Percentiles rank a stretch among this genome's conserved stretches.
These are phyloP conservation scores for Echeneis naucrates DNA, from an alignment of 2,797 vertebrate species.

Conservation along the genomic window DNA sequence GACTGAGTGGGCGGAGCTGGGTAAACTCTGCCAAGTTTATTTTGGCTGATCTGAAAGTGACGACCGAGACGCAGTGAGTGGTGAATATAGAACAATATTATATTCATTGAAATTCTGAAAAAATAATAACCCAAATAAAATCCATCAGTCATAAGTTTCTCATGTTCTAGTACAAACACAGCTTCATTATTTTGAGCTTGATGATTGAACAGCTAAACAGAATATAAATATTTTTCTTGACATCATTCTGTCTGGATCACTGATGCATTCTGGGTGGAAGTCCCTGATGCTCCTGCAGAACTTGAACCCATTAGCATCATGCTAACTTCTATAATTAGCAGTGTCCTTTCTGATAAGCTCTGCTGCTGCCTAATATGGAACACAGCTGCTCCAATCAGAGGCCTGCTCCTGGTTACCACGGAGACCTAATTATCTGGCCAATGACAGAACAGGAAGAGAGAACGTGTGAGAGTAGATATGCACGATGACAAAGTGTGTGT, in stretches of 20 bases:
- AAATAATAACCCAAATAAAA: too few species aligned
- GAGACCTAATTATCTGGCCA: slow-evolving; percentile 49
- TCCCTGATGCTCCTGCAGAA: slow-evolving; percentile 16
- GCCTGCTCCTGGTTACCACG: slow-evolving; percentile 51
- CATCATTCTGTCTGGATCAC: too few species aligned
- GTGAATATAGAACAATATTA: too few species aligned
- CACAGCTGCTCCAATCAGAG: slow-evolving; percentile 66
- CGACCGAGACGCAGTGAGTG: background rate
- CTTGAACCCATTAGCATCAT: slow-evolving; percentile 40
- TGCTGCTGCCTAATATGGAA: slow-evolving; percentile 32
- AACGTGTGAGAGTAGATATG: background rate
- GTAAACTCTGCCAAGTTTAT: background rate
- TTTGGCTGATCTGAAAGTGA: slow-evolving; percentile 9
- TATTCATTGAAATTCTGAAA: too few species aligned
- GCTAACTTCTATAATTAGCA: slow-evolving; percentile 64
- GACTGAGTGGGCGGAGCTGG: background rate
- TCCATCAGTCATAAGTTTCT: too few species aligned
- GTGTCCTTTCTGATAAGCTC: slow-evolving; percentile 61
- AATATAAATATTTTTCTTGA: too few species aligned
- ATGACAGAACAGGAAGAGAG: background rate
- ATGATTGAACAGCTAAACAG: too few species aligned
- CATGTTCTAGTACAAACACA: too few species aligned
- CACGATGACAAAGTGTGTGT: background rate
- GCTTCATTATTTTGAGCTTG: too few species aligned
- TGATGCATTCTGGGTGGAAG: slow-evolving; percentile 23